Evolutionary conservation across 1,140 invertebrate genomes (phyloP), one percentile per base, ranked within the genome.

Genomic region (Drosophila prosaltans): DNA sequence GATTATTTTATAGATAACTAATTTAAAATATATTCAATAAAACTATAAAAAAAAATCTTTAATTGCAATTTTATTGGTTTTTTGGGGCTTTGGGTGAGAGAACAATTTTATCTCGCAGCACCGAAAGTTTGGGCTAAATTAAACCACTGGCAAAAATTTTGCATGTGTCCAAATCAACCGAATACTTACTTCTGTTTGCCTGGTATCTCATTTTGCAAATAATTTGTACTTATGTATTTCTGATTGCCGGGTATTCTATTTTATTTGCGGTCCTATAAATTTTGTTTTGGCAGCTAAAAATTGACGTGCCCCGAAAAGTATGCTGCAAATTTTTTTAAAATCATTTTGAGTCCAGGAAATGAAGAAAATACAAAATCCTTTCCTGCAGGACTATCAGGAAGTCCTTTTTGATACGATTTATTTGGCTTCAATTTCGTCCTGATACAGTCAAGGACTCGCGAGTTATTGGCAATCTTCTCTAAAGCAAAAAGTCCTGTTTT

Each of bases 1-100:
- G 79, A 86, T 80, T 86, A 86, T 86, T 89, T 88, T 72, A 74
- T 88, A 83, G 77, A 80, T 80, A 89, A 88, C 84, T 88, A 88
- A 88, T 88, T 88, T 89, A 89, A 88, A 80, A 74, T 70, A 78
- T 89, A 89, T 88, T 80, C 77, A 89, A 88, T 88, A 86, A 88
- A 88, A 83, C 43, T 61, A 36, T 48, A 39, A 80, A 78, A 79
- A 81, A 55, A 30, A 54, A 39, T 26, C 11, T 3, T 16, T 7
- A 24, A 54, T 57, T 30, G 8, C 0, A 2, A 10, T 5, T 9
- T 59, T 10, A 40, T 10, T 59, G 32, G 57, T 9, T 9, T 9
- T 9, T n/a, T 16, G 1, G 1, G 41, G 9, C 3, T 57, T 32
- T 30, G 26, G 11, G 7, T 21, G 6, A 16, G 45, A 8, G 6